These are phyloP conservation scores for Encarsia formosa DNA, from an alignment of 2,888 invertebrate species.

Conservation along the genomic window DNA sequence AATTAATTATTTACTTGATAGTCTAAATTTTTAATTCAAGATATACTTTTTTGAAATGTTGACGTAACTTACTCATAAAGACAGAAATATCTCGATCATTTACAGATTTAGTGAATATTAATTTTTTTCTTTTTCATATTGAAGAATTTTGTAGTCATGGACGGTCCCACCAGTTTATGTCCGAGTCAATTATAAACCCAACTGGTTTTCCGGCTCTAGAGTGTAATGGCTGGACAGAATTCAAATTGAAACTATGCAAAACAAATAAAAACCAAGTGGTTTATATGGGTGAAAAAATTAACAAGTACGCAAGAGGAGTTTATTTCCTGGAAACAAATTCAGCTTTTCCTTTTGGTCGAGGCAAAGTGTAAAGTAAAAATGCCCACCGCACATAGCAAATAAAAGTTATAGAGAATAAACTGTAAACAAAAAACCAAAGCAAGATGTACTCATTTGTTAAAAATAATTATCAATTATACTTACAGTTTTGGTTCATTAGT, in stretches of 20 bases:
- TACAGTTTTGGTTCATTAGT: too few relatives aligned
- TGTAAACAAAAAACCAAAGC: too few relatives aligned
- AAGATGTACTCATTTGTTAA: too few relatives aligned
- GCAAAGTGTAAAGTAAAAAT: constrained; percentile 28
- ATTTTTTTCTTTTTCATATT: too few relatives aligned
- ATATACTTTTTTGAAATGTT: too few relatives aligned
- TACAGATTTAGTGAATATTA: too few relatives aligned
- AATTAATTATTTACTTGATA: too few relatives aligned
- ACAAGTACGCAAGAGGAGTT: constrained; percentile 53
- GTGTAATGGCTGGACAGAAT: constrained; percentile 58
- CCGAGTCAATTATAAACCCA: constrained; percentile 60
- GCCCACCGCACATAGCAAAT: background rate
- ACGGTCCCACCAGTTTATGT: constrained; percentile 60
- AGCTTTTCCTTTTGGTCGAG: constrained; percentile 56
- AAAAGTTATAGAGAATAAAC: background rate
- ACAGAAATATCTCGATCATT: too few relatives aligned
- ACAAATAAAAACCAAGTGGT: constrained; percentile 31
- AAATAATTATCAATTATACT: too few relatives aligned
- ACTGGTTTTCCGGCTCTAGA: constrained; percentile 56
- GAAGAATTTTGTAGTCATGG: constrained; percentile 68
- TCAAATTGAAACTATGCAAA: constrained; percentile 50
- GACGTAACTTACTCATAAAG: too few relatives aligned
- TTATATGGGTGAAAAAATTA: constrained; percentile 58
- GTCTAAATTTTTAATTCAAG: too few relatives aligned
- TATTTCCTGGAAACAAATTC: constrained; percentile 61